A percentile compares a stretch with the other conserved stretches of the same genome.
phyloP scores from a whole-genome alignment of 2,797 vertebrate genomes.

The Trichosurus vulpecula region DNA sequence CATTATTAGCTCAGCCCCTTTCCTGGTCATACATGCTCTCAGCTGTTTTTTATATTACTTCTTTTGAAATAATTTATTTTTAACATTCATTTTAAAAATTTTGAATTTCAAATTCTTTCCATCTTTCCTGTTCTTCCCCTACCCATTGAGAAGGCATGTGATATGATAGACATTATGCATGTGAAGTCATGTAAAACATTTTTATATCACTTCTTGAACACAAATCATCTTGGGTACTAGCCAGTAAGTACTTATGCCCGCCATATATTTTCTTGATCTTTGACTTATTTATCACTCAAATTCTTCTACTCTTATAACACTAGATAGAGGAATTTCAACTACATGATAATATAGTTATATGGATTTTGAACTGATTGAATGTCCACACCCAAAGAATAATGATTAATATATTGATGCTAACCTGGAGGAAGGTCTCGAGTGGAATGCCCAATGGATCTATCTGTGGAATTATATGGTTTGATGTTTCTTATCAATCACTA shows the following conservation, averaged over 20 bases:
- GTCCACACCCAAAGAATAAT: not conserved
- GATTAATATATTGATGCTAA: not conserved
- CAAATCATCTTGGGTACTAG: not conserved
- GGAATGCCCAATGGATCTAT: not conserved
- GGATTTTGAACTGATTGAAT: not conserved
- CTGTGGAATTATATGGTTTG: not conserved
- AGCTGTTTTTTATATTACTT: not conserved
- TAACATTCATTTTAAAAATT: not conserved
- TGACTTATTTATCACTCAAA: not conserved
- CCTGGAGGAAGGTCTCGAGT: not conserved
- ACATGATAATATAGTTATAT: not conserved
- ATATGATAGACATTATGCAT: not conserved
- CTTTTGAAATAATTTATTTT: not conserved
- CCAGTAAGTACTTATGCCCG: not conserved
- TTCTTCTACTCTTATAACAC: not conserved
- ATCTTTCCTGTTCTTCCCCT: not conserved
- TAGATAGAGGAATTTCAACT: not conserved
- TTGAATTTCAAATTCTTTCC: not conserved
- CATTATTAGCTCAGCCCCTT: not conserved
- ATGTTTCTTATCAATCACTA: not conserved
- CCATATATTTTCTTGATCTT: not conserved
- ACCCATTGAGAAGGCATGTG: not conserved
- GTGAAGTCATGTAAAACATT: not conserved
- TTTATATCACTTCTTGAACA: not conserved
- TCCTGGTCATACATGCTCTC: not conserved